Conservation (phyloP, 2,113 vertebrate genomes). For the Peromyscus leucopus region DNA sequence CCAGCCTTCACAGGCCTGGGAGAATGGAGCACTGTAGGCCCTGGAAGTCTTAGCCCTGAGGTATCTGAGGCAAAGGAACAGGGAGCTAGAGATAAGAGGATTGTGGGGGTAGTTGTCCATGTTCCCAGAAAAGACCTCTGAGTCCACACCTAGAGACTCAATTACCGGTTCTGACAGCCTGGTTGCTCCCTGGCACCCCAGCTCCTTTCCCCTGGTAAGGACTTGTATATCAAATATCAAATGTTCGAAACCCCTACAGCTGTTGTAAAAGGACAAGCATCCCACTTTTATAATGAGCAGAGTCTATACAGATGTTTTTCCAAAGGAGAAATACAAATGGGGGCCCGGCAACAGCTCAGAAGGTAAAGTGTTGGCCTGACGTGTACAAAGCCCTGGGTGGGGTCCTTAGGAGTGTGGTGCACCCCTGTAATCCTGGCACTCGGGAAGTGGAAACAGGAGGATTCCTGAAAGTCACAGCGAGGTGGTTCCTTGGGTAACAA, state of each 20-base stretch:
- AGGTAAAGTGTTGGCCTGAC: not conserved
- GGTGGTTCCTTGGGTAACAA: not conserved
- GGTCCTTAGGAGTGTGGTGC: not conserved
- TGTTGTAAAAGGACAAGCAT: not conserved
- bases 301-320: not conserved
- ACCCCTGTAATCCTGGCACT: not conserved
- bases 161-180: not conserved
- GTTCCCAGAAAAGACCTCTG: not conserved
- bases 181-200: not conserved
- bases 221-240: not conserved
- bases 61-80: not conserved
- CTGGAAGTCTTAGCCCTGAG: not conserved
- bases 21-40: rapidly evolving
- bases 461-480: not conserved
- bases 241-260: not conserved
- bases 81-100: not conserved
- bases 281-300: not conserved
- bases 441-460: not conserved
- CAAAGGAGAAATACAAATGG: not conserved
- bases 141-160: not conserved
- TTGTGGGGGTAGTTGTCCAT: no score
- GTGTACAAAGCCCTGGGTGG: not conserved
- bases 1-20: not conserved
- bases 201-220: not conserved
- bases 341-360: not conserved